These are phyloP conservation scores for Ichneumoninae sp. DNA, from an alignment of 2,888 invertebrate genomes.

Conservation along the genomic window DNA sequence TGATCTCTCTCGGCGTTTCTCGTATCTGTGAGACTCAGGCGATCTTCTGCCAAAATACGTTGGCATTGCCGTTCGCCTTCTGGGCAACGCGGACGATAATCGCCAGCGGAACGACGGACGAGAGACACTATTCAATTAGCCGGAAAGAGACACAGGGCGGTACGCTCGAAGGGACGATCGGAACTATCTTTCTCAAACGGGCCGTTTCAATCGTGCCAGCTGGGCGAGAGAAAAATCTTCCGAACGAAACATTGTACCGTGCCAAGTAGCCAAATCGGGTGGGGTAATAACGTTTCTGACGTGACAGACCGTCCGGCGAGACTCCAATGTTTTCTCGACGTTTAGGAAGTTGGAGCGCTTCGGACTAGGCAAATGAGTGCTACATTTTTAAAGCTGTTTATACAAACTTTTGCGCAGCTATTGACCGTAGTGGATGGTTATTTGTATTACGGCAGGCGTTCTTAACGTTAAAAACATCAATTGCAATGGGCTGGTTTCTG, in stretches of 20 bases:
- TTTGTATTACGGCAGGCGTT: too few species aligned
- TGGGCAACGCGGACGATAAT: constrained; percentile 64
- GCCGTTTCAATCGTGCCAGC: constrained; percentile 12
- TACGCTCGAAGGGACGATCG: constrained; percentile 2
- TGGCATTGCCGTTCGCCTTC: constrained; percentile 80
- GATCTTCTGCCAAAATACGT: constrained; percentile 80
- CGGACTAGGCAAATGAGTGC: too few species aligned
- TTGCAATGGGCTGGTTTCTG: too few species aligned
- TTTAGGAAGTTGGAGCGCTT: too few species aligned
- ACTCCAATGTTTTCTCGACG: neutral
- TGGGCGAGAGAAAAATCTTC: neutral
- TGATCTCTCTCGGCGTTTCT: constrained; percentile 73
- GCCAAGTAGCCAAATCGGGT: neutral
- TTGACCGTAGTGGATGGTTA: too few species aligned
- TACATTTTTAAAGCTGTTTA: too few species aligned
- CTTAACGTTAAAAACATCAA: too few species aligned
- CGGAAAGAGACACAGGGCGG: constrained; percentile 35
- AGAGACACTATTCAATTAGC: constrained; percentile 34
- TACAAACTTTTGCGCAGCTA: too few species aligned
- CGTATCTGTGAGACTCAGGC: constrained; percentile 74
- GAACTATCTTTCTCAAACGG: constrained; percentile 9
- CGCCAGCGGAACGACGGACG: neutral
- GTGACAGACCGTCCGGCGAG: neutral
- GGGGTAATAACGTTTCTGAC: neutral
- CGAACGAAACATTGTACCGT: neutral